These are phyloP conservation scores for Byasa hedistus DNA, from an alignment of 2,888 invertebrate genomes.

Conservation along the genomic window DNA sequence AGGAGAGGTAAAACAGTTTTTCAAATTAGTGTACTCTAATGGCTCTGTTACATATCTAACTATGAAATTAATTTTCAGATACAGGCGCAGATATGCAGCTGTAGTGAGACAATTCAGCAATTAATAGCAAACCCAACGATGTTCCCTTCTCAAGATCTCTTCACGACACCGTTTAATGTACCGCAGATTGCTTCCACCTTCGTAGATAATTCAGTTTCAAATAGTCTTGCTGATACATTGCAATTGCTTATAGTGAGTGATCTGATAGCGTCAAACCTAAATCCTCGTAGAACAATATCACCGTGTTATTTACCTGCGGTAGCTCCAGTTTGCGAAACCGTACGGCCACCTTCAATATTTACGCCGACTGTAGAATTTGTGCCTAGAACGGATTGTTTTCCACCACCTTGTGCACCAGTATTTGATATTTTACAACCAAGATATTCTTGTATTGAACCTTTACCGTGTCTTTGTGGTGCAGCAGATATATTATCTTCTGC, in stretches of 20 bases:
- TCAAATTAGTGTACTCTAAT: not conserved
- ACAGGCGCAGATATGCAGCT: slow-evolving; percentile 35
- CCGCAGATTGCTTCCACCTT: slow-evolving; percentile 14
- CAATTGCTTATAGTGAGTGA: slow-evolving; percentile 29
- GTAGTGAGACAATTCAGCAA: slow-evolving; percentile 19
- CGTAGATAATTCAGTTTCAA: slow-evolving; percentile 24
- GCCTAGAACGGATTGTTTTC: slow-evolving; percentile 26
- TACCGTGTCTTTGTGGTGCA: slow-evolving; percentile 7
- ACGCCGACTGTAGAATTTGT: slow-evolving; percentile 28
- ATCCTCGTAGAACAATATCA: slow-evolving; percentile 24
- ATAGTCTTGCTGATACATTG: slow-evolving; percentile 23
- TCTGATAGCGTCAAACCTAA: slow-evolving; percentile 27
- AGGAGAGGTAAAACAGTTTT: slow-evolving; percentile 14
- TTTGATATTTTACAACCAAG: slow-evolving; percentile 30
- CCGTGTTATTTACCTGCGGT: slow-evolving; percentile 28
- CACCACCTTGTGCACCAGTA: slow-evolving; percentile 31
- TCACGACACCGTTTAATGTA: slow-evolving; percentile 10
- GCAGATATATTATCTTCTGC: slow-evolving; percentile 11
- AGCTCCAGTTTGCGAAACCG: slow-evolving; percentile 31
- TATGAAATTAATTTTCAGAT: slow-evolving; percentile 32
- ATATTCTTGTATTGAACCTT: slow-evolving; percentile 14
- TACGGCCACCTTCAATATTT: slow-evolving; percentile 24
- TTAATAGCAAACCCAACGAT: slow-evolving; percentile 4
- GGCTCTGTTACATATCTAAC: not conserved
- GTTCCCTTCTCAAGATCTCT: slow-evolving; percentile 1